Base-by-base conservation (phyloP, 2,797 vertebrate genomes). In the Merluccius polli region DNA sequence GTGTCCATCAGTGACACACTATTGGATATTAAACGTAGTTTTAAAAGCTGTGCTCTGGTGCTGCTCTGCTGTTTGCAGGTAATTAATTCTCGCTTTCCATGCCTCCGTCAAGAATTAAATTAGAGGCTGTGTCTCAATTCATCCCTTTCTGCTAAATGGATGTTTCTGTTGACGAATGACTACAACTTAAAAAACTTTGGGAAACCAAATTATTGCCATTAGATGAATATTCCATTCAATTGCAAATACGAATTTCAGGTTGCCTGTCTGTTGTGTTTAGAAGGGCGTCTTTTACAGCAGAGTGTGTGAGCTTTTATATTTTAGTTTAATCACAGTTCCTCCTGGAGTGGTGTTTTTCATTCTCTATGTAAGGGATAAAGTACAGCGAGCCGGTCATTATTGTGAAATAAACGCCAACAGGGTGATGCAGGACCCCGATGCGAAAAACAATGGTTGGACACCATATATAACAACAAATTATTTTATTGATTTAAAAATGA, bases 1-100 rank as follows among this genome's bases (percentile, higher is more conserved):
- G 41, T 29, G n/a, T 69, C 41, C 83, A 75, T 82, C 75, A 83
- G 70, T 59, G 76, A 13, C 38, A 21, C 30, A 77, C 35, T 73
- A n/a, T 63, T 87, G 83, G 81, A 85, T 88, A 73, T 88, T 89
- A 90, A 81, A 91, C 87, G 85, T 78, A 44, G 67, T 81, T 30
- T 75, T 80, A 81, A 86, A 73, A 87, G 79, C 84, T 74, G 67
- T 9, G 16, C 38, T 77, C 77, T 78, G 75, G 80, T 75, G 41
- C 48, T 44, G n/a, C 67, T 72, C 52, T 73, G 67, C 36, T 83
- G 38, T 79, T 79, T 70, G 70, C 74, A 76, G 75, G 79, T 88
- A 88, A 91, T 91, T 78, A 89, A 89, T 87, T 87, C 79, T 74
- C 74, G 36, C 52, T 65, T 81, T 36, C 33, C 77, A 18, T 73